These are phyloP conservation scores for Solenopsis fugax DNA, from an alignment of 1,140 invertebrate species.

Conservation along the genomic window DNA sequence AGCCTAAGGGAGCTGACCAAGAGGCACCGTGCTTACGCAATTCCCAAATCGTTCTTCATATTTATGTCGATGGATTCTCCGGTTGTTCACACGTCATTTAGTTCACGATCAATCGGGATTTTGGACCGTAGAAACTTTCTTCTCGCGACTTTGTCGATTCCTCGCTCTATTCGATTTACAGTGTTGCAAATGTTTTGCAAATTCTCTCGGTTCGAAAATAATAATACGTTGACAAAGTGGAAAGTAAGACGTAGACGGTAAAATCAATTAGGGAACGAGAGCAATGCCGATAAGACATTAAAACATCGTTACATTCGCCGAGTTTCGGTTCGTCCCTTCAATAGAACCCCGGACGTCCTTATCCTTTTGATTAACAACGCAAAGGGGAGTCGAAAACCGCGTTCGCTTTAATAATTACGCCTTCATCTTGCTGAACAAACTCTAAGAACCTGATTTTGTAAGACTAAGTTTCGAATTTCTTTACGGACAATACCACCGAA, in stretches of 20 bases:
- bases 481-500: slow-evolving; percentile 55
- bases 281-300: not conserved
- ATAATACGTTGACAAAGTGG: not conserved
- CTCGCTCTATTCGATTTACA: not conserved
- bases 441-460: slow-evolving; percentile 43
- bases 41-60: slow-evolving; percentile 79
- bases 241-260: not conserved
- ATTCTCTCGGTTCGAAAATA: not conserved
- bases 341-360: slow-evolving; percentile 55
- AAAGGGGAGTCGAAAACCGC: slow-evolving; percentile 28
- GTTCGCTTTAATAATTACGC: slow-evolving; percentile 68
- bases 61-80: slow-evolving; percentile 68
- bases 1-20: slow-evolving; percentile 76
- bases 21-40: slow-evolving; percentile 67
- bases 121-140: slow-evolving; percentile 1
- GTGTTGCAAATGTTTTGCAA: too few relatives aligned
- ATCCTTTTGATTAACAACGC: slow-evolving; percentile 68
- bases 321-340: slow-evolving; percentile 50
- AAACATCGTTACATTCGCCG: slow-evolving; percentile 24
- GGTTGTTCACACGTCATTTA: slow-evolving; percentile 43
- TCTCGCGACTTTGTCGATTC: not conserved
- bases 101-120: slow-evolving; percentile 43
- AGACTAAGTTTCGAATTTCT: slow-evolving; percentile 63
- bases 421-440: slow-evolving; percentile 44
- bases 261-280: not conserved